Evolutionary conservation across 2,888 invertebrate species (phyloP).

Genomic region (Yponomeuta evonymella): DNA sequence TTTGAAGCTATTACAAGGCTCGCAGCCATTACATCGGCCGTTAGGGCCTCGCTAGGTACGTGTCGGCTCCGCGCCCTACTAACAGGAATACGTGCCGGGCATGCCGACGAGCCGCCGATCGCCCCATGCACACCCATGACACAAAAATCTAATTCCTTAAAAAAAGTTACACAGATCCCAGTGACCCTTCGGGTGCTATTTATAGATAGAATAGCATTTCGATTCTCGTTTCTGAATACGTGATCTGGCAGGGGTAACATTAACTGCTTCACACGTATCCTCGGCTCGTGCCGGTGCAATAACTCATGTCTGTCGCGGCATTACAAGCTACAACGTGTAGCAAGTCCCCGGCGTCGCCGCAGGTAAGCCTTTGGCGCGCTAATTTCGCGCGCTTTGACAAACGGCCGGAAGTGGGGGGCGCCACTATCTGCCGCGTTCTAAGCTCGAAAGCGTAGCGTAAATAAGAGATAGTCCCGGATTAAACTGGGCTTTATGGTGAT

Average conservation of each 20-base stretch:
- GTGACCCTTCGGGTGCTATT: constrained; percentile 14
- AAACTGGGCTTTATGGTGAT: constrained; percentile 11
- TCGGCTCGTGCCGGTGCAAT: constrained; percentile 4
- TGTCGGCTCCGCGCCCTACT: constrained; percentile 67
- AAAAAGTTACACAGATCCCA: constrained; percentile 13
- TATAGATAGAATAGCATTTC: background rate
- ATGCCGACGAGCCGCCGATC: constrained; percentile 31
- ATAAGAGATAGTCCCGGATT: constrained; percentile 14
- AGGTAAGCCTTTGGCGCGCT: constrained; percentile 26
- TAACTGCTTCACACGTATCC: background rate
- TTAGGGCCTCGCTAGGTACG: constrained; percentile 58
- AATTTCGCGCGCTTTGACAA: constrained; percentile 30
- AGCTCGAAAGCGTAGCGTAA: constrained; percentile 12
- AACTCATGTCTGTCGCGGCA: constrained; percentile 13
- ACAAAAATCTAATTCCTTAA: constrained; percentile 16
- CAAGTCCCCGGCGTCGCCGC: constrained; percentile 21
- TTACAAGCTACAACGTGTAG: constrained; percentile 11
- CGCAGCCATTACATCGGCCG: constrained; percentile 59
- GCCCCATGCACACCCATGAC: constrained; percentile 11
- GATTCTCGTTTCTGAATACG: constrained; percentile 5
- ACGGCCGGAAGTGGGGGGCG: constrained; percentile 23
- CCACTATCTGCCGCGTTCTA: constrained; percentile 15
- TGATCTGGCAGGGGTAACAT: background rate
- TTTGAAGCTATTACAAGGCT: constrained; percentile 53
- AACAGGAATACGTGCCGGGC: constrained; percentile 60